A percentile compares a stretch with the other conserved stretches of the same genome.
Conservation (phyloP, 2,888 invertebrate species). For the Philereme transversata region DNA sequence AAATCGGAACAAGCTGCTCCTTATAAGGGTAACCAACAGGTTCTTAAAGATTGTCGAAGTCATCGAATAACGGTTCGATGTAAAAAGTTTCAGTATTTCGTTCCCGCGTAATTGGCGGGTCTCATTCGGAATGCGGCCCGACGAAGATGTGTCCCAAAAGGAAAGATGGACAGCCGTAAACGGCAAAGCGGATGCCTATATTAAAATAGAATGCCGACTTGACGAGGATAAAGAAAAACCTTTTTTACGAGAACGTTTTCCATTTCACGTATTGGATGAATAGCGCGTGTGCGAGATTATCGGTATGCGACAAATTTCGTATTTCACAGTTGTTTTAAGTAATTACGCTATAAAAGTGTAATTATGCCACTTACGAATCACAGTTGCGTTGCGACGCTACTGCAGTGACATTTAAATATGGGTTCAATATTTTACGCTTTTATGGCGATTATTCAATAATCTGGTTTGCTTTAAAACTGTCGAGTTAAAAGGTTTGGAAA, state of each 20-base stretch:
- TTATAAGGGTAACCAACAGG: slow-evolving; percentile 63
- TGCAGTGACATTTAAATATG: slow-evolving; percentile 36
- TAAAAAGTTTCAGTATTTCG: slow-evolving; percentile 65
- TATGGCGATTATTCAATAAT: slow-evolving; percentile 48
- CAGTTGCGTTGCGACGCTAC: slow-evolving; percentile 28
- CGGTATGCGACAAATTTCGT: slow-evolving; percentile 37
- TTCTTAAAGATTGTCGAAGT: slow-evolving; percentile 73
- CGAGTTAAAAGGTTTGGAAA: slow-evolving; percentile 50
- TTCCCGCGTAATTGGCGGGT: slow-evolving; percentile 74
- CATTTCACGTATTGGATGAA: slow-evolving; percentile 20
- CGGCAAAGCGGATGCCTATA: slow-evolving; percentile 59
- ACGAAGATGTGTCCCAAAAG: slow-evolving; percentile 72
- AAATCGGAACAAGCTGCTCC: slow-evolving; percentile 72
- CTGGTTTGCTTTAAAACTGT: slow-evolving; percentile 40
- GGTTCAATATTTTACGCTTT: slow-evolving; percentile 41
- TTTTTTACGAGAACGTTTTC: slow-evolving; percentile 25
- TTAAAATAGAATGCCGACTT: slow-evolving; percentile 65
- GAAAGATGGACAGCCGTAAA: slow-evolving; percentile 63
- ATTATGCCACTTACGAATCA: slow-evolving; percentile 37
- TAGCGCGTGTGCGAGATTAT: slow-evolving; percentile 24
- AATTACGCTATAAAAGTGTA: slow-evolving; percentile 34
- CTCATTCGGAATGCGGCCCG: slow-evolving; percentile 70
- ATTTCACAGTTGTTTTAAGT: slow-evolving; percentile 32
- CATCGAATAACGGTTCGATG: slow-evolving; percentile 73
- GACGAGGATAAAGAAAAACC: slow-evolving; percentile 43